Conservation (phyloP, 2,113 vertebrate genomes). For the Lepus timidus region DNA sequence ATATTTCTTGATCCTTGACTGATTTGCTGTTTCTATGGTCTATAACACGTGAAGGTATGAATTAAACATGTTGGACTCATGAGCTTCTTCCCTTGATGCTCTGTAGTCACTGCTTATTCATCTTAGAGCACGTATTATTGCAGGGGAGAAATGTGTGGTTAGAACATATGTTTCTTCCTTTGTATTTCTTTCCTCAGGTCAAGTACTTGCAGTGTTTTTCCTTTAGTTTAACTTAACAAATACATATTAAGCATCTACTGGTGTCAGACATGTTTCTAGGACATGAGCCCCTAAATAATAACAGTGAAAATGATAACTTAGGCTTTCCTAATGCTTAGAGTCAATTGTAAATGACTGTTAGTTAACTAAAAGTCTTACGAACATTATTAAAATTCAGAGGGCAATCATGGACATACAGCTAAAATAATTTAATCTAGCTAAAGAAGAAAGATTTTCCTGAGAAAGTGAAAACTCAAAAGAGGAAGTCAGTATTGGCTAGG, state of each 20-base stretch:
- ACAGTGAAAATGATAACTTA: background rate
- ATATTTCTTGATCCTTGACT: background rate
- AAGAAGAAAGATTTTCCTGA: background rate
- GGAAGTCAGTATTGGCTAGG: background rate
- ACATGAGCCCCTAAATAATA: no score
- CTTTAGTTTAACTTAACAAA: background rate
- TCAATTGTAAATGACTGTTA: background rate
- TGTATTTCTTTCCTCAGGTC: background rate
- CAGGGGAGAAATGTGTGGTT: background rate
- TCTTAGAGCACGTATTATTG: background rate
- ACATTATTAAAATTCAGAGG: background rate
- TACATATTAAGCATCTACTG: background rate
- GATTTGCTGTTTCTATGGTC: background rate
- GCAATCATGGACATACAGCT: background rate
- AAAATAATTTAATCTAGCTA: background rate
- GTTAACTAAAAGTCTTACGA: background rate
- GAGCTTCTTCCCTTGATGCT: background rate
- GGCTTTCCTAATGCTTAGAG: background rate
- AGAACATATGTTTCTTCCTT: background rate
- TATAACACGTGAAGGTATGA: background rate
- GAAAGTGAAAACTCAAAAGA: background rate
- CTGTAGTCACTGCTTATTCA: background rate
- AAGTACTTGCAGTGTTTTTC: background rate
- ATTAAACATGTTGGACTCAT: background rate
- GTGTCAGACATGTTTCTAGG: background rate